Evolutionary conservation across 2,888 invertebrate genomes (phyloP), one percentile per base, ranked within the genome.

Genomic region (Helobdella robusta): DNA sequence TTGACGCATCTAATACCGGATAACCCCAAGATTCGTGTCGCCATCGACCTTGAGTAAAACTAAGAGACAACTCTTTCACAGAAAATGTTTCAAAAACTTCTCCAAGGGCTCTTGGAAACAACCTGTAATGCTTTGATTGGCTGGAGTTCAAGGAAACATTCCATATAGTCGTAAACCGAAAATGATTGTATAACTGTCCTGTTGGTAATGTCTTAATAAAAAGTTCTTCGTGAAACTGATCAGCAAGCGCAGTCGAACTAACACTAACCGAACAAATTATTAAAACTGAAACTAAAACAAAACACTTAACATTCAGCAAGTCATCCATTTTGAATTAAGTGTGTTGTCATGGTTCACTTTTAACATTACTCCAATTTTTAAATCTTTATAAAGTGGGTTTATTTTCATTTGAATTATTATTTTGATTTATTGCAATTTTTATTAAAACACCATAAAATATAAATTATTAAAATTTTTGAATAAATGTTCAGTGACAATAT

Each of bases 41-140:
- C 97, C 97, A 98, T 65, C 91, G 82, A 0, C 97, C 97, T 79
- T 91, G 90, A 0, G 93, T 93, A 67, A 97, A 83, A 66, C 89
- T 88, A 59, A 98, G 83, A 75, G 94, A 92, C 25, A 98, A 80
- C 78, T 95, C 95, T 76, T 88, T 87, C 0, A 97, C 86, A 75
- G 87, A 84, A 77, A 90, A 90, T 36, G 87, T 84, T 54, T 86
- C 84, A 72, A 94, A 83, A 50, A 95, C 86, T 82, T 95, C 94
- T 15, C 89, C 88, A 60, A 95, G 81, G 1, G 90, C 86, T 74
- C 91, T 85, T 2, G 95, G 91, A 76, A 94, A 89, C 65, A 94
- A 81, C 74, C 88, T 85, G 48, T 89, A 89, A 79, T 94, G 89
- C 46, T 69, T 70, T 62, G 75, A 77, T 77, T 72, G 68, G 46